Conservation (phyloP, 2,888 invertebrate species). For the Electrophaes corylata region DNA sequence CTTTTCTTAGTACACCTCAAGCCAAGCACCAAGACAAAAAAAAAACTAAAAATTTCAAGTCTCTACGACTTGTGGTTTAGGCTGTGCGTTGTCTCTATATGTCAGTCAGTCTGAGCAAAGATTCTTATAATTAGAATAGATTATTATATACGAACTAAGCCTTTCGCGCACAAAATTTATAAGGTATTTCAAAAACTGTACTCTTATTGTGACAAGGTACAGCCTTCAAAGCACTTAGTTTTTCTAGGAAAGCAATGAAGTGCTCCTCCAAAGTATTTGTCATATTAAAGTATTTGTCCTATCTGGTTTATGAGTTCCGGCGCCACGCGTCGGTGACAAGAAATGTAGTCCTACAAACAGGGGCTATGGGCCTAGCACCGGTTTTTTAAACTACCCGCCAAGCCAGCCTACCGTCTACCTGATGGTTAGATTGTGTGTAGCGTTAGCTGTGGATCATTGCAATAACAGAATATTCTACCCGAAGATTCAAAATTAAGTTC, state of each 20-base stretch:
- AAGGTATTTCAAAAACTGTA: not conserved
- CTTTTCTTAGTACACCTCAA: too few species aligned
- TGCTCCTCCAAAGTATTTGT: constrained; percentile 9
- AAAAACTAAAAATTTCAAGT: too few species aligned
- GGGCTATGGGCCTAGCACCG: not conserved
- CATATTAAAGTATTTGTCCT: constrained; percentile 3
- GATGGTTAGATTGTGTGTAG: not conserved
- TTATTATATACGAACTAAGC: too few species aligned
- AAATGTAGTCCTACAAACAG: constrained; percentile 42
- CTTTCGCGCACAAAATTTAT: too few species aligned
- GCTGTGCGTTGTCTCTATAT: too few species aligned
- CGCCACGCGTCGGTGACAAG: constrained; percentile 55
- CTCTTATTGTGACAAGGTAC: not conserved
- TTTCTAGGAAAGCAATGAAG: not conserved
- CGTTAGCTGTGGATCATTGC: too few species aligned
- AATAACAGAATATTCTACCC: too few species aligned
- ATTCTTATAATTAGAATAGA: too few species aligned
- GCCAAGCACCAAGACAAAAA: too few species aligned
- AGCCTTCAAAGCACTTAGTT: not conserved
- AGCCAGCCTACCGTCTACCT: not conserved
- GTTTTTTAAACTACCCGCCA: not conserved
- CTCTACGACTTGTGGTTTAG: too few species aligned
- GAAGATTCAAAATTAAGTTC: too few species aligned
- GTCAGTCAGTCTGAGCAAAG: too few species aligned
- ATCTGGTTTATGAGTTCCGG: constrained; percentile 28